These are phyloP conservation scores for Bombus difficillimus DNA, from an alignment of 1,140 invertebrate species.

Conservation along the genomic window DNA sequence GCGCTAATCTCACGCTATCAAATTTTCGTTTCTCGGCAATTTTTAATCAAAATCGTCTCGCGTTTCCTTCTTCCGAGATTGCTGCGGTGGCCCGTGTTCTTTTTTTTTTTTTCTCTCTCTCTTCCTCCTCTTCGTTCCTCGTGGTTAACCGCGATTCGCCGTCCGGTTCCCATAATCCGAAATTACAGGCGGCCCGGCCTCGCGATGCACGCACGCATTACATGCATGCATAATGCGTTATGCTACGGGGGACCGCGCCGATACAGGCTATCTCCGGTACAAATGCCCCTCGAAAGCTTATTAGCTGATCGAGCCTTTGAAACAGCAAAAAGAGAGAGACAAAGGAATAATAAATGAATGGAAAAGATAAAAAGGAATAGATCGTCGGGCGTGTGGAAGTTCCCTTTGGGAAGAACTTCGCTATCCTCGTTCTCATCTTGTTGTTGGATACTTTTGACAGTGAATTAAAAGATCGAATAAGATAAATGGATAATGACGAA, in stretches of 20 bases:
- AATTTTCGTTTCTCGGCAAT: conserved; percentile 26
- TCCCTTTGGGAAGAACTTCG: not conserved
- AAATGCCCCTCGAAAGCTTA: conserved; percentile 19
- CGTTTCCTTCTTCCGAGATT: conserved; percentile 32
- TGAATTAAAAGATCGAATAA: conserved; percentile 12
- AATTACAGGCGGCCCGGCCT: conserved; percentile 61
- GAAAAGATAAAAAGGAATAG: not conserved
- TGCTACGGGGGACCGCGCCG: conserved; percentile 18
- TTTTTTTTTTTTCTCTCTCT: not conserved
- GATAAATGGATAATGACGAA: conserved; percentile 8
- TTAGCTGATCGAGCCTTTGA: conserved; percentile 36
- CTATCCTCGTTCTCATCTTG: not conserved
- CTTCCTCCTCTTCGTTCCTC: conserved; percentile 8
- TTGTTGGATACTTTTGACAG: too few relatives aligned
- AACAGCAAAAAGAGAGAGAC: not conserved
- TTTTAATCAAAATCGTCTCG: conserved; percentile 43
- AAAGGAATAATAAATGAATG: not conserved
- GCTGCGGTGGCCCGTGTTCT: not conserved
- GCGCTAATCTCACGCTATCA: conserved; percentile 3
- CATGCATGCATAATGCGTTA: conserved; percentile 55
- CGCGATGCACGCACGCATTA: conserved; percentile 57
- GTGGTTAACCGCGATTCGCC: conserved; percentile 47
- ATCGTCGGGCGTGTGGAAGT: not conserved
- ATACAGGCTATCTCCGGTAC: conserved; percentile 26
- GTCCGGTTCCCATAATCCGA: conserved; percentile 66